These are phyloP conservation scores for Grallaria varia DNA, from an alignment of 2,113 vertebrate species.

Conservation along the genomic window DNA sequence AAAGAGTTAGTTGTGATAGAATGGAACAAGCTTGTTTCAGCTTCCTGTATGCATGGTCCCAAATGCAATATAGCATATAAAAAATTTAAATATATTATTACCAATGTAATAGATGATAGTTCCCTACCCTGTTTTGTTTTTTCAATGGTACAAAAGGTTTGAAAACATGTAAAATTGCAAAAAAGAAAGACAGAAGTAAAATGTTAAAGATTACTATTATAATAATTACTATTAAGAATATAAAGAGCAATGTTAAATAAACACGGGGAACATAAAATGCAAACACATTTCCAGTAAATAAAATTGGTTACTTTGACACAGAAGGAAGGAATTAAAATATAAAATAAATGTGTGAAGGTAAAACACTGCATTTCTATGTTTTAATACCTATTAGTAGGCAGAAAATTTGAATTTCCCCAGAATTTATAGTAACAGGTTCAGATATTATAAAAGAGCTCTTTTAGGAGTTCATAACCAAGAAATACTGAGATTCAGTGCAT, in stretches of 20 bases:
- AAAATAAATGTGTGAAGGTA: background rate
- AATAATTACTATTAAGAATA: background rate
- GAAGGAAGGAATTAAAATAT: background rate
- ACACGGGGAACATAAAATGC: background rate
- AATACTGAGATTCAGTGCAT: background rate
- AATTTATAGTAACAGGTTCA: background rate
- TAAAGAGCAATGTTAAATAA: background rate
- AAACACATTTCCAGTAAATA: background rate
- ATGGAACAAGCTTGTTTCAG: background rate
- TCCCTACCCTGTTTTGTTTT: background rate
- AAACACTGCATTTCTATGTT: background rate
- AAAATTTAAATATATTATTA: background rate
- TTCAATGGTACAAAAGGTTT: background rate
- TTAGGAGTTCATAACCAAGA: background rate
- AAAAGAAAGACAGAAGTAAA: background rate
- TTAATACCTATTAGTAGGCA: background rate
- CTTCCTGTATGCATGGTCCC: background rate
- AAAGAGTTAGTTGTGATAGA: background rate
- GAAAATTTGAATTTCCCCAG: background rate
- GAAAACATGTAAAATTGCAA: background rate
- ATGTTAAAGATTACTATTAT: background rate
- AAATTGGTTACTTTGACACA: background rate
- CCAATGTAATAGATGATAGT: background rate
- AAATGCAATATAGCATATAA: background rate
- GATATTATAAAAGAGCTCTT: background rate